A percentile compares a stretch with the other conserved stretches of the same genome.
Conservation (phyloP, 1,140 invertebrate species). For the Limonius californicus region DNA sequence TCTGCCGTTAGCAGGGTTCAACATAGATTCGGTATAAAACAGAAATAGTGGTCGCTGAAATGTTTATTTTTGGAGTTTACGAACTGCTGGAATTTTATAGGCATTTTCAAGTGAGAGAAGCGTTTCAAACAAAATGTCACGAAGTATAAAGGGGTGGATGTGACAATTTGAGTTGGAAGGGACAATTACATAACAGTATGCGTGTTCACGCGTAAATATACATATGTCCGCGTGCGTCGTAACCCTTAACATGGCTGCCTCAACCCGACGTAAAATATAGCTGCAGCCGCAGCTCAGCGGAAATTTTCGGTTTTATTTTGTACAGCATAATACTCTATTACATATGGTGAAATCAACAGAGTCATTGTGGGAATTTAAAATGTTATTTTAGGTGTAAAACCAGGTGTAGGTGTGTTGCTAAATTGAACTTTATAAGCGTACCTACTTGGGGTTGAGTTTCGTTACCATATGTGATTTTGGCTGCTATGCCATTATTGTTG, state of each 20-base stretch:
- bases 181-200: slow-evolving; percentile 25
- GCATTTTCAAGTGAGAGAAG: background rate
- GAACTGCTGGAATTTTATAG: background rate
- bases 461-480: no score
- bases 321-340: no score
- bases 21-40: background rate
- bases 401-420: no score
- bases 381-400: no score
- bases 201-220: slow-evolving; percentile 28
- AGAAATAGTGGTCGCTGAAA: background rate
- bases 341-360: no score
- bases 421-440: no score
- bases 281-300: background rate
- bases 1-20: background rate
- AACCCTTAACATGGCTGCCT: background rate
- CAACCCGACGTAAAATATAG: background rate
- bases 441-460: no score
- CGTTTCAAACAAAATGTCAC: background rate
- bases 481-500: no score
- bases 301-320: background rate
- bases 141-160: background rate
- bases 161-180: slow-evolving; percentile 17
- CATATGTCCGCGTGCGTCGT: slow-evolving; percentile 21
- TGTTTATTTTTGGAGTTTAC: background rate
- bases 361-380: no score